These are phyloP conservation scores for Notothenia coriiceps DNA, from an alignment of 2,113 vertebrate species.

Conservation along the genomic window DNA sequence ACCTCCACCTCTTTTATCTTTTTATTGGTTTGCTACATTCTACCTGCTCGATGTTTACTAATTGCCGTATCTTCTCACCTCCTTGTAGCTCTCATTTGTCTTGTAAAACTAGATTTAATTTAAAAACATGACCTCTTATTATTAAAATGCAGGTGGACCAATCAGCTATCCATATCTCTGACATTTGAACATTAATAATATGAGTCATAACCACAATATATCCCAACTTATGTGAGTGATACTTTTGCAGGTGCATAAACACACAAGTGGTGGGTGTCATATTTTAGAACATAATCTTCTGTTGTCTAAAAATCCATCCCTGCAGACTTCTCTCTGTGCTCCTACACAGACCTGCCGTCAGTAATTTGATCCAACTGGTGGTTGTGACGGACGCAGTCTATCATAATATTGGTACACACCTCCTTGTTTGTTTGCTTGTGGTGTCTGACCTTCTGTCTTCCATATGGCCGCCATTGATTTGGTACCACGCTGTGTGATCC, in stretches of 20 bases:
- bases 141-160: constrained; percentile 14
- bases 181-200: background rate
- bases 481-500: constrained; percentile 57
- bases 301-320: constrained; percentile 30
- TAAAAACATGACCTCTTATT: background rate
- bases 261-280: constrained; percentile 17
- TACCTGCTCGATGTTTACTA: constrained; percentile 51
- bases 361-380: constrained; percentile 62
- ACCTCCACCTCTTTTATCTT: constrained; percentile 22
- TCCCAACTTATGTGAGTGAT: background rate
- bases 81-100: constrained; percentile 14
- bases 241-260: constrained; percentile 11
- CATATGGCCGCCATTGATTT: constrained; percentile 67
- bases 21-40: constrained; percentile 37
- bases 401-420: constrained; percentile 51
- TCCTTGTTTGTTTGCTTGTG: constrained; percentile 67
- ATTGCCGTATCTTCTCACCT: constrained; percentile 32
- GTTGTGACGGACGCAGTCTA: constrained; percentile 50
- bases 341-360: constrained; percentile 36
- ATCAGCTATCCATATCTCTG: constrained; percentile 10
- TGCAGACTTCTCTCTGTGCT: constrained; percentile 28
- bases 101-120: background rate
- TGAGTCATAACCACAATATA: constrained; percentile 28
- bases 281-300: constrained; percentile 40
- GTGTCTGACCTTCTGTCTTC: constrained; percentile 67